Percentiles rank a stretch among this genome's conserved stretches.
Conservation (phyloP, 2,888 invertebrate species). For the Andrena flavipes region DNA sequence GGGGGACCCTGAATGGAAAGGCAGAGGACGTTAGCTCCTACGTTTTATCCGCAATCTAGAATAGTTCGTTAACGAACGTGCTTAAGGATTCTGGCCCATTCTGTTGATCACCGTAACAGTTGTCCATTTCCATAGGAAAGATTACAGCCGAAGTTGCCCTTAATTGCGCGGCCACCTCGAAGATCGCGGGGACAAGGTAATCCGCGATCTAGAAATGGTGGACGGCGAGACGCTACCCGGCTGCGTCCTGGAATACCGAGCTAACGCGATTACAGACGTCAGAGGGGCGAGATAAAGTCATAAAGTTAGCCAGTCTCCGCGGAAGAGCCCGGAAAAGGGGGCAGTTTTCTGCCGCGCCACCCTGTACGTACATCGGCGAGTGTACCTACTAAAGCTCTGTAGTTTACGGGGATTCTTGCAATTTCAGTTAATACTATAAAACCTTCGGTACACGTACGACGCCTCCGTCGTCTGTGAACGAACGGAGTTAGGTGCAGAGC, state of each 20-base stretch:
- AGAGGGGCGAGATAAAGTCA: conserved; percentile 12
- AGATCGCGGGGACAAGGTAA: no score
- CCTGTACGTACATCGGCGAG: conserved; percentile 48
- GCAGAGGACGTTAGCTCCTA: no score
- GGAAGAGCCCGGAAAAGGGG: conserved; percentile 8
- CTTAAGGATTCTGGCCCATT: no score
- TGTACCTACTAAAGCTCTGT: conserved; percentile 70
- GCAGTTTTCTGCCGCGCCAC: conserved; percentile 48
- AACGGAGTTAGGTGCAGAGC: conserved; percentile 62
- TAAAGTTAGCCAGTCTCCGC: conserved; percentile 17
- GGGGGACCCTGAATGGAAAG: no score
- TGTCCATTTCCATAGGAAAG: no score
- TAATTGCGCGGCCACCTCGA: no score
- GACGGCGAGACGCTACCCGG: background rate
- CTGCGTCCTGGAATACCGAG: background rate
- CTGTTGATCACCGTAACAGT: no score
- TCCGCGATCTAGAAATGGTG: no score
- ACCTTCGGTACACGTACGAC: conserved; percentile 75
- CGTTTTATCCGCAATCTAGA: no score
- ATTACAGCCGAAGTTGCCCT: no score
- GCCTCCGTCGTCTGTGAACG: conserved; percentile 50
- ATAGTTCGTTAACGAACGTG: no score
- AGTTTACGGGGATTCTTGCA: conserved; percentile 80
- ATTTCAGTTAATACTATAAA: conserved; percentile 84
- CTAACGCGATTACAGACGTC: conserved; percentile 11